Evolutionary conservation across 2,888 invertebrate genomes (phyloP).

Genomic region (Taenaris catops): DNA sequence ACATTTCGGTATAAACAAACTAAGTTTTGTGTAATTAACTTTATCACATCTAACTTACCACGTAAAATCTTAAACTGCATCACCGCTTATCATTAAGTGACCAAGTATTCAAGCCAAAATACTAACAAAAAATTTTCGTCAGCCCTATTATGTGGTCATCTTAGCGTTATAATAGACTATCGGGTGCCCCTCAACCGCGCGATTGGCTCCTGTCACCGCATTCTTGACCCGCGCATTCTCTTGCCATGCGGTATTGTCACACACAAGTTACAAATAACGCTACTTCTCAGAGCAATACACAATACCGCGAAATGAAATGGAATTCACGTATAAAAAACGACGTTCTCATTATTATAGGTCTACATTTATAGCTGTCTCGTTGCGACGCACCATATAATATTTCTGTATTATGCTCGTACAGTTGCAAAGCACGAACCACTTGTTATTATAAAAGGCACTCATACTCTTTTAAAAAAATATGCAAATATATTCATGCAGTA

Average conservation of each 20-base stretch:
- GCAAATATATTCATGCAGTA: conserved; percentile 14
- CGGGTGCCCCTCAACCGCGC: conserved; percentile 28
- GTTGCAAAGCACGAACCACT: conserved; percentile 5
- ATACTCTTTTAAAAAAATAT: conserved; percentile 2
- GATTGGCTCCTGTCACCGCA: conserved; percentile 34
- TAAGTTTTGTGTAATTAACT: too few relatives aligned
- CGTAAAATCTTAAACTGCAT: too few relatives aligned
- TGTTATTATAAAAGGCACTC: conserved; percentile 3
- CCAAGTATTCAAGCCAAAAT: too few relatives aligned
- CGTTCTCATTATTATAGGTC: conserved; percentile 22
- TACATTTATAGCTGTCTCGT: conserved; percentile 8
- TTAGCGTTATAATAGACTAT: too few relatives aligned
- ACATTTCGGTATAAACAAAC: too few relatives aligned
- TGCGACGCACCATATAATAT: conserved; percentile 1
- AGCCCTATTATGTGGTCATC: conserved; percentile 5
- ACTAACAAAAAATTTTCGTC: background rate
- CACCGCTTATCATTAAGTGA: too few relatives aligned
- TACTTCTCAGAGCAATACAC: conserved; percentile 15
- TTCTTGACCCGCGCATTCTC: conserved; percentile 43
- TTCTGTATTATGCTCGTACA: background rate
- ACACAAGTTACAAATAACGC: conserved; percentile 29
- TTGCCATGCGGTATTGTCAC: conserved; percentile 28
- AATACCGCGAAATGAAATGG: conserved; percentile 9
- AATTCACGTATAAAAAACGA: conserved; percentile 14
- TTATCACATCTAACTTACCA: too few relatives aligned